Percentiles rank a stretch among this genome's conserved stretches.
These are phyloP conservation scores for Oceanodroma leucorhoa DNA, from an alignment of 2,797 vertebrate genomes.

Conservation along the genomic window DNA sequence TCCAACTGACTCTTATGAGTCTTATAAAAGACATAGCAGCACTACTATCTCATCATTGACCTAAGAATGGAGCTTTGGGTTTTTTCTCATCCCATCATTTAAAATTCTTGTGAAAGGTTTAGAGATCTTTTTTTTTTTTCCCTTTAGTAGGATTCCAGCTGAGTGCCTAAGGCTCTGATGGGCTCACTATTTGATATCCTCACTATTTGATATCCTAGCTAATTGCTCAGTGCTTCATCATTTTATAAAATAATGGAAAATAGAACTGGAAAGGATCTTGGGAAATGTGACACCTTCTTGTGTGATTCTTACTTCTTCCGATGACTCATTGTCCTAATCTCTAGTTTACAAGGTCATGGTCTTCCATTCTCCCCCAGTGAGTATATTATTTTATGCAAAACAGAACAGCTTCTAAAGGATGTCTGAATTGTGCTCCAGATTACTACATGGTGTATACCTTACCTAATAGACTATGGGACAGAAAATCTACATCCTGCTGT, in stretches of 20 bases:
- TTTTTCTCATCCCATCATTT: neutral
- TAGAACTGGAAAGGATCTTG: neutral
- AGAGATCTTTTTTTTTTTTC: neutral
- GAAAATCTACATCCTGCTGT: neutral
- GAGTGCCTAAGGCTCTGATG: neutral
- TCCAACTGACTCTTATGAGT: neutral
- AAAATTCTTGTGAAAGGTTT: neutral
- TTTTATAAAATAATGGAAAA: neutral
- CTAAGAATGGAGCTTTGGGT: neutral
- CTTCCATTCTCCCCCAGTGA: neutral
- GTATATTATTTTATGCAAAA: neutral
- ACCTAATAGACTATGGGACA: neutral
- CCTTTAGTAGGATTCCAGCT: neutral
- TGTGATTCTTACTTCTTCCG: neutral
- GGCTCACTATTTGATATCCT: neutral
- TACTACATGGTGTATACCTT: neutral
- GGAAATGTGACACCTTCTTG: neutral
- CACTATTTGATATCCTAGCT: neutral
- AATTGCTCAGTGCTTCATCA: neutral
- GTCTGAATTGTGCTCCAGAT: neutral
- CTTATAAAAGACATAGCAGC: neutral
- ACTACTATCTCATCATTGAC: neutral
- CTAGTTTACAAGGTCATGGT: neutral
- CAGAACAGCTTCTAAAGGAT: neutral
- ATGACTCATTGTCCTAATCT: neutral